Percentiles rank a stretch among this genome's conserved stretches.
These are phyloP conservation scores for Spinus olivaceus DNA, from an alignment of 2,797 vertebrate species.

Conservation along the genomic window DNA sequence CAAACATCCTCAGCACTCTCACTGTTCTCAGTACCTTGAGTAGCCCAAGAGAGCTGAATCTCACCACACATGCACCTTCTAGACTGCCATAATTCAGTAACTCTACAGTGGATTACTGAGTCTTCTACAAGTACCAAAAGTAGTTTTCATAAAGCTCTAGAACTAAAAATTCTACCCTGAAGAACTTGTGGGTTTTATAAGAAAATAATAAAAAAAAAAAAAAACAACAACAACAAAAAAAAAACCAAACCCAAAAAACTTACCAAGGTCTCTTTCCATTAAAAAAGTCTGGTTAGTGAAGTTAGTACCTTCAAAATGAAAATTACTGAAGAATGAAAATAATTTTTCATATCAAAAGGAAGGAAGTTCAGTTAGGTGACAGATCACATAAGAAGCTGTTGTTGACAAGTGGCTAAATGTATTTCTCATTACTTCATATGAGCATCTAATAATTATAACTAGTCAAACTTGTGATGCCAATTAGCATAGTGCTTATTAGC, in stretches of 20 bases:
- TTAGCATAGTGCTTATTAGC: background rate
- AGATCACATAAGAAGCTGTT: background rate
- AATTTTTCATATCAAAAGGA: background rate
- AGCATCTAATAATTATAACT: conserved; percentile 15
- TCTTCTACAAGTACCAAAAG: background rate
- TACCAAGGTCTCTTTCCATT: background rate
- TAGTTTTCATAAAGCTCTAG: background rate
- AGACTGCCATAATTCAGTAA: background rate
- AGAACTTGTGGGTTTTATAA: background rate
- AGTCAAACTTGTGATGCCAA: background rate
- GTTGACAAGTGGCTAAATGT: background rate
- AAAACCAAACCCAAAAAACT: background rate
- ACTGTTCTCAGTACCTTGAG: background rate
- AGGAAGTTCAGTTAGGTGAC: conserved; percentile 16
- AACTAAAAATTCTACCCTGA: background rate
- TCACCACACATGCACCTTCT: background rate
- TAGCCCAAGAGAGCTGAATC: background rate
- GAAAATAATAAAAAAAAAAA: background rate
- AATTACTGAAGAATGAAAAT: background rate
- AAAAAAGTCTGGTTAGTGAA: background rate
- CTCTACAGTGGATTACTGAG: background rate
- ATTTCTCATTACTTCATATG: background rate
- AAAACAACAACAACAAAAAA: background rate
- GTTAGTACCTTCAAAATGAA: background rate
- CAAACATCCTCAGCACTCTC: background rate